phyloP scores from a whole-genome alignment of 2,888 invertebrate genomes.

The Conomelus anceps region DNA sequence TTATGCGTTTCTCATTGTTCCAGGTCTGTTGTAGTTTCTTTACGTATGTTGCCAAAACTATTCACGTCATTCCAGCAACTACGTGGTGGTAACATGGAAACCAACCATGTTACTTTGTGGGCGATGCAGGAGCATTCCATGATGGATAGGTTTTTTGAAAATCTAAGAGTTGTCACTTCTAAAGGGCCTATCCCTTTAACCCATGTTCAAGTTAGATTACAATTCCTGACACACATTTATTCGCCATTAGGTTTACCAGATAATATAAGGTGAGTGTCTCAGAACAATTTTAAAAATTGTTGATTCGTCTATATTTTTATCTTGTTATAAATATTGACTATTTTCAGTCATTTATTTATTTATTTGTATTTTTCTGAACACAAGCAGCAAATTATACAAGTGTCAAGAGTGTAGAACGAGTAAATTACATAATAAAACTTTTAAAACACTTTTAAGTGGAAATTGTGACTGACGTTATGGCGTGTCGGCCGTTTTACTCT shows the following conservation, averaged over 20 bases:
- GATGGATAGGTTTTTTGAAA: conserved; percentile 88
- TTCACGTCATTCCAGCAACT: conserved; percentile 87
- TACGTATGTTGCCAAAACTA: conserved; percentile 80
- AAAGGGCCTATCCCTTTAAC: conserved; percentile 51
- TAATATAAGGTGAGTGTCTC: conserved; percentile 59
- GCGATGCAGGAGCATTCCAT: conserved; percentile 86
- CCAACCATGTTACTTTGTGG: conserved; percentile 84
- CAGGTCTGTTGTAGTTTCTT: conserved; percentile 82
- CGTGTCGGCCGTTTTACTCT: too few species aligned
- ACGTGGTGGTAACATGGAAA: conserved; percentile 77
- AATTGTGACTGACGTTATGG: too few species aligned
- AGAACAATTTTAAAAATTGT: neutral
- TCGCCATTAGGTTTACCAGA: conserved; percentile 85
- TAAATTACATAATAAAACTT: too few species aligned
- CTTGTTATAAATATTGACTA: too few species aligned
- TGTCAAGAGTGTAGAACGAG: too few species aligned
- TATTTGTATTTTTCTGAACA: too few species aligned
- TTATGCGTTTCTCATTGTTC: too few species aligned
- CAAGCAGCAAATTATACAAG: too few species aligned
- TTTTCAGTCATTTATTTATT: too few species aligned
- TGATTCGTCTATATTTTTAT: too few species aligned
- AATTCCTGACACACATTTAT: conserved; percentile 88
- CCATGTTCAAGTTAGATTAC: conserved; percentile 83
- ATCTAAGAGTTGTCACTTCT: conserved; percentile 66
- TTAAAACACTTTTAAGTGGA: too few species aligned